A percentile compares a stretch with the other conserved stretches of the same genome.
These are phyloP conservation scores for Andrena marginata DNA, from an alignment of 2,888 invertebrate genomes.

Conservation along the genomic window DNA sequence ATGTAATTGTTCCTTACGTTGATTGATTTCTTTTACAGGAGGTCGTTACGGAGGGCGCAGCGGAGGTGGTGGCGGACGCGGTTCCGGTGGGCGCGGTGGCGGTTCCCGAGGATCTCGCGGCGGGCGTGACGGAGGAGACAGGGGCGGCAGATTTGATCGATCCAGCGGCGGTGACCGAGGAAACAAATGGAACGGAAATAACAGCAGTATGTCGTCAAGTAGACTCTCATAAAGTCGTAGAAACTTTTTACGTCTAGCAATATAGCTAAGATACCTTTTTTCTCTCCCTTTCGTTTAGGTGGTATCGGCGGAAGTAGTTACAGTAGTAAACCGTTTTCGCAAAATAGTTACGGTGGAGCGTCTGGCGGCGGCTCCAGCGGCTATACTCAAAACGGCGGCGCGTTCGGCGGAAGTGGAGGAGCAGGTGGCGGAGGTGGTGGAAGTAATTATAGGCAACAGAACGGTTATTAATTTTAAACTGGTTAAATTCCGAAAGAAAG, in stretches of 20 bases:
- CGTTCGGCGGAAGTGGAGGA: constrained; percentile 72
- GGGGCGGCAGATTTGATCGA: constrained; percentile 80
- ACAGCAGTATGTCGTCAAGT: constrained; percentile 68
- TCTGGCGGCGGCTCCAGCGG: constrained; percentile 66
- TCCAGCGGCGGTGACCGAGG: constrained; percentile 76
- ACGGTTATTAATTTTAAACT: constrained; percentile 78
- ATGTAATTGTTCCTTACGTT: not conserved
- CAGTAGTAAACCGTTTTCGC: constrained; percentile 78
- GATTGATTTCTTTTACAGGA: constrained; percentile 65
- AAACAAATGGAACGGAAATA: constrained; percentile 78
- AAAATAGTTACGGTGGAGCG: constrained; percentile 75
- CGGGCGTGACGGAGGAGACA: constrained; percentile 79
- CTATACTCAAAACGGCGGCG: constrained; percentile 79
- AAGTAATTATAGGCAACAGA: constrained; percentile 78
- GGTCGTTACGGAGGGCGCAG: constrained; percentile 81
- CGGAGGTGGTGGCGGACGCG: constrained; percentile 74
- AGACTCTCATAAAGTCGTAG: constrained; percentile 2
- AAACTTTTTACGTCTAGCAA: no score
- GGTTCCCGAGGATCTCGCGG: constrained; percentile 75
- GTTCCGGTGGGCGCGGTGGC: constrained; percentile 75
- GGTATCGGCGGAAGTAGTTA: constrained; percentile 73
- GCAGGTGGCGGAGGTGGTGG: constrained; percentile 61
- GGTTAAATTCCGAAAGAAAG: constrained; percentile 37
- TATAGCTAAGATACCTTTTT: not conserved
- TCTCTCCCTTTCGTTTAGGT: constrained; percentile 54